Conservation (phyloP, 2,888 invertebrate genomes). For the Carpatolechia fugitivella region DNA sequence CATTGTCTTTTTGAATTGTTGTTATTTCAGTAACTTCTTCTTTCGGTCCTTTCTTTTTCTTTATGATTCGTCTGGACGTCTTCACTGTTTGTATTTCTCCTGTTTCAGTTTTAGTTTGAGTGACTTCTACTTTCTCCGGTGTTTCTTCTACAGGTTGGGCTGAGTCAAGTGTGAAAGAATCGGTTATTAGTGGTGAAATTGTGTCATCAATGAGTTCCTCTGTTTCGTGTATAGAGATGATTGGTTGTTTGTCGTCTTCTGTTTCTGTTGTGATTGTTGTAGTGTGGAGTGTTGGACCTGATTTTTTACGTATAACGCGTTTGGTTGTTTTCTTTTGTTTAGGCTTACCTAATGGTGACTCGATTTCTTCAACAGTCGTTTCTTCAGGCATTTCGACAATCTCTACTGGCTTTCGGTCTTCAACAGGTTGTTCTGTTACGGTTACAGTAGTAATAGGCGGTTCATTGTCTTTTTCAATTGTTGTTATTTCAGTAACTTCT, state of each 20-base stretch:
- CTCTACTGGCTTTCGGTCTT: constrained; percentile 29
- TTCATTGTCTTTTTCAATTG: constrained; percentile 29
- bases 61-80: constrained; percentile 44
- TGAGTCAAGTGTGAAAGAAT: constrained; percentile 18
- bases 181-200: constrained; percentile 32
- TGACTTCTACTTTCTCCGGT: constrained; percentile 53
- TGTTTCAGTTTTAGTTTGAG: constrained; percentile 29
- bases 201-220: constrained; percentile 40
- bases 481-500: constrained; percentile 27
- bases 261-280: constrained; percentile 21
- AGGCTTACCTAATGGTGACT: constrained; percentile 25
- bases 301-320: constrained; percentile 41
- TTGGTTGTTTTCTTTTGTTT: constrained; percentile 40
- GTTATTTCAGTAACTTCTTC: constrained; percentile 68
- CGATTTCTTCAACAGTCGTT: constrained; percentile 22
- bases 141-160: constrained; percentile 35
- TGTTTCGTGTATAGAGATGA: constrained; percentile 37
- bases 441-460: constrained; percentile 29
- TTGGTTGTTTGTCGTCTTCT: constrained; percentile 37
- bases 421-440: constrained; percentile 24
- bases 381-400: constrained; percentile 39
- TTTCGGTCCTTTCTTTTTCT: constrained; percentile 58
- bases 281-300: constrained; percentile 32
- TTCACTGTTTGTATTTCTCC: constrained; percentile 41
- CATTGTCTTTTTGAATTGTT: constrained; percentile 58